These are phyloP conservation scores for Nymphalis polychloros DNA, from an alignment of 2,888 invertebrate species.

Conservation along the genomic window DNA sequence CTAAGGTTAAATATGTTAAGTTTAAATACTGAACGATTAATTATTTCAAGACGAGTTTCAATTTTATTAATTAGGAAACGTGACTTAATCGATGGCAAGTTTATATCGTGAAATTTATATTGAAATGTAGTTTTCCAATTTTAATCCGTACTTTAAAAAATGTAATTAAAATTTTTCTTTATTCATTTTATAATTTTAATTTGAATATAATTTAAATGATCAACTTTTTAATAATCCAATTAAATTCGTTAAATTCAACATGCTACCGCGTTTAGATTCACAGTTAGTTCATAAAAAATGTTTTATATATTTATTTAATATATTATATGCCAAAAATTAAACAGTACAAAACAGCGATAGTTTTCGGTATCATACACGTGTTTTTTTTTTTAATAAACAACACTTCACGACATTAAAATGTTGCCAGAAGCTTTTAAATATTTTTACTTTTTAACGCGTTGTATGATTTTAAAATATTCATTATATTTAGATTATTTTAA, in stretches of 20 bases:
- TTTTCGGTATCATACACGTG: conserved; percentile 10
- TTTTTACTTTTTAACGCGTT: background rate
- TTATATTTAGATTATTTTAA: background rate
- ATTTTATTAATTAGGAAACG: conserved; percentile 9
- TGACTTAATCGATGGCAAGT: conserved; percentile 10
- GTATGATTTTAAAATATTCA: too few species aligned
- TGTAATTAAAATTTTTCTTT: background rate
- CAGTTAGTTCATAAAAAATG: conserved; percentile 15
- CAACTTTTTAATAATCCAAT: conserved; percentile 33
- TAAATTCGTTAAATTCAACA: conserved; percentile 44
- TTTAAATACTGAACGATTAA: background rate
- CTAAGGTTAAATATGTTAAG: background rate
- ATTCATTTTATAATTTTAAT: conserved; percentile 5
- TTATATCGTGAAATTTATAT: background rate
- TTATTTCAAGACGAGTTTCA: background rate
- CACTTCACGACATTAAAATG: background rate
- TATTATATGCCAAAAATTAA: conserved; percentile 52
- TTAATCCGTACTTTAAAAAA: background rate
- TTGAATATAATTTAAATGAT: conserved; percentile 29
- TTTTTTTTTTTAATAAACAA: background rate
- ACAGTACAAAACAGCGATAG: conserved; percentile 44
- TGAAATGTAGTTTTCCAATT: background rate
- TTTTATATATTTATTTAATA: conserved; percentile 44
- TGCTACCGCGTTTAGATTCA: conserved; percentile 21
- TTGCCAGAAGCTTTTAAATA: background rate